Base-by-base conservation (phyloP, 2,888 invertebrate genomes). In the Dynastes hyllus region DNA sequence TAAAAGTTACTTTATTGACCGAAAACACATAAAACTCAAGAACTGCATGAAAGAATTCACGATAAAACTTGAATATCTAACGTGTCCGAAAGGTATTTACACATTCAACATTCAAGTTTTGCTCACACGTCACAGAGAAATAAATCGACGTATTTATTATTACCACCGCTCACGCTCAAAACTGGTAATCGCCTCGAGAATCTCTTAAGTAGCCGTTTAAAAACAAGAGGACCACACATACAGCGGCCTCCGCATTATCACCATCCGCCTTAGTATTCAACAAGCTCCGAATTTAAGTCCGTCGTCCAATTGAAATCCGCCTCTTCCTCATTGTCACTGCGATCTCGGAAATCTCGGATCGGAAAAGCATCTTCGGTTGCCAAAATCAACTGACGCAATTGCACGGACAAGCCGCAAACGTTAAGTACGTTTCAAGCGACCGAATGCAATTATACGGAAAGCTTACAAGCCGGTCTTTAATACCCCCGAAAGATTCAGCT, bases 401-500 rank as follows among this genome's bases (percentile, higher is more conserved):
- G n/a, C 8, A 16, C 66, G 37, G 8, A 66, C 16, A 65, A n/a
- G n/a, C 40, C 66, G 16, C 66, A 45, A 66, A 32, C 66, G 16
- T 40, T 66, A 66, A 40, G 16, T 32, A 32, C 66, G 40, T 40
- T 45, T 40, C 40, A n/a, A 45, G 9, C 8, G 11, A 40, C 66
- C 66, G 40, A 37, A 40, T 66, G 51, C 29, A 40, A 71, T 71
- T 45, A 45, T 71, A 58, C 71, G 53, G n/a, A 8, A 32, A 32
- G 55, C 32, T 71, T 71, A 71, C 55, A 45, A 8, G 71, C 29
- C 55, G 32, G 71, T 32, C 16, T 9, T 29, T 71, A 71, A 71
- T 71, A 71, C 45, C 45, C 40, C n/a, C 37, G 22, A 61, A 58
- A 27, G 32, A 37, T 73, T 9, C 61, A 53, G 61, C 73, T 9